Percentiles rank a stretch among this genome's conserved stretches.
Conservation (phyloP, 2,888 invertebrate genomes). For the Cephus sareptanus region DNA sequence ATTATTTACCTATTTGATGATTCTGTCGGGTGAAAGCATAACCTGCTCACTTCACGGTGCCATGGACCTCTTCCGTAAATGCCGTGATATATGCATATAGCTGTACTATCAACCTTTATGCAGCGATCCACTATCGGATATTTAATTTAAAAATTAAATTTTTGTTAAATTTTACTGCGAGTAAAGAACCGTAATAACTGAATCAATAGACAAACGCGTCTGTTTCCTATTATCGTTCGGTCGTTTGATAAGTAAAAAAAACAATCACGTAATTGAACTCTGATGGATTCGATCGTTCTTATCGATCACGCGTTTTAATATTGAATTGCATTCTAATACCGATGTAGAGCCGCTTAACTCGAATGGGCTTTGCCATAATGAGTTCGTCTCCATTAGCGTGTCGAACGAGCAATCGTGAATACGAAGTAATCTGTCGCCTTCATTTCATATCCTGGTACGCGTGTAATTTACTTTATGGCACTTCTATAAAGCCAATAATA, state of each 20-base stretch:
- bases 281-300: not conserved
- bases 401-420: not conserved
- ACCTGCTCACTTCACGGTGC: conserved; percentile 33
- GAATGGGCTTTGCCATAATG: not conserved
- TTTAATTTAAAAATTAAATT: not conserved
- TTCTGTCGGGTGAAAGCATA: conserved; percentile 45
- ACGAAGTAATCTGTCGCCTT: not conserved
- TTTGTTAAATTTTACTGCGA: not conserved
- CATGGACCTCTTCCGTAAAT: conserved; percentile 36
- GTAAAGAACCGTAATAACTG: not conserved
- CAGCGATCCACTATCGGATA: not conserved
- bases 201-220: not conserved
- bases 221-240: not conserved
- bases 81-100: not conserved
- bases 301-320: not conserved
- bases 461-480: conserved; percentile 2
- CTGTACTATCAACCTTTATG: not conserved
- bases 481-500: not conserved
- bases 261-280: not conserved
- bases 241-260: not conserved
- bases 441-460: not conserved
- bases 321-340: not conserved
- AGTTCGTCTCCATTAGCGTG: conserved; percentile 3
- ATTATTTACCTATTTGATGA: conserved; percentile 51
- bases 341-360: not conserved